phyloP scores from a whole-genome alignment of 2,797 vertebrate species.

The Oceanodroma leucorhoa region DNA sequence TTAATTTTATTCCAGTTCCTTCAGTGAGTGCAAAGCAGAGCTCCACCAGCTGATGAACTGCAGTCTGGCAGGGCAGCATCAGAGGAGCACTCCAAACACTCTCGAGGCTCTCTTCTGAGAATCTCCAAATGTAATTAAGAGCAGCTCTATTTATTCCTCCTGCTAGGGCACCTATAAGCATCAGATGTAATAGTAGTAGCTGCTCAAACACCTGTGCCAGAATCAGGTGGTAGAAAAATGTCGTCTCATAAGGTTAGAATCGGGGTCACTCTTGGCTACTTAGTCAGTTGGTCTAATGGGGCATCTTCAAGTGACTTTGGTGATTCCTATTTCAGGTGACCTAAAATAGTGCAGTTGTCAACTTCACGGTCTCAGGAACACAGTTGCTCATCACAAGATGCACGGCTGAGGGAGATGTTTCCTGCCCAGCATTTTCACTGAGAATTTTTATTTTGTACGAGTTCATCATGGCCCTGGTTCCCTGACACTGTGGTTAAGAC shows the following conservation, averaged over 20 bases:
- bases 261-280: neutral
- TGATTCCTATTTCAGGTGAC: neutral
- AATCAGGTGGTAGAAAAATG: neutral
- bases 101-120: neutral
- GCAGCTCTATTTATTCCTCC: neutral
- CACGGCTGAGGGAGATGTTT: neutral
- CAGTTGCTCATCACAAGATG: rapidly evolving
- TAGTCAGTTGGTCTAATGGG: neutral
- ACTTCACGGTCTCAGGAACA: neutral
- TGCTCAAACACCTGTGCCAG: neutral
- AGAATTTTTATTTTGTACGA: neutral
- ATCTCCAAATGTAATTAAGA: neutral
- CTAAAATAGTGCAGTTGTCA: neutral
- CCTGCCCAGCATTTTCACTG: neutral
- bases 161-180: neutral
- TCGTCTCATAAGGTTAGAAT: neutral
- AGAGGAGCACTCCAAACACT: neutral
- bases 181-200: neutral
- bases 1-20: neutral
- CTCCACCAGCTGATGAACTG: neutral
- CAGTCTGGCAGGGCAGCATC: neutral
- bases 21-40: neutral
- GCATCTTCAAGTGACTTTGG: neutral
- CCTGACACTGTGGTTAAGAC: neutral
- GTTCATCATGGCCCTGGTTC: neutral